Percentiles rank a stretch among this genome's conserved stretches.
phyloP scores from a whole-genome alignment of 2,113 vertebrate genomes.

The Nerophis lumbriciformis region DNA sequence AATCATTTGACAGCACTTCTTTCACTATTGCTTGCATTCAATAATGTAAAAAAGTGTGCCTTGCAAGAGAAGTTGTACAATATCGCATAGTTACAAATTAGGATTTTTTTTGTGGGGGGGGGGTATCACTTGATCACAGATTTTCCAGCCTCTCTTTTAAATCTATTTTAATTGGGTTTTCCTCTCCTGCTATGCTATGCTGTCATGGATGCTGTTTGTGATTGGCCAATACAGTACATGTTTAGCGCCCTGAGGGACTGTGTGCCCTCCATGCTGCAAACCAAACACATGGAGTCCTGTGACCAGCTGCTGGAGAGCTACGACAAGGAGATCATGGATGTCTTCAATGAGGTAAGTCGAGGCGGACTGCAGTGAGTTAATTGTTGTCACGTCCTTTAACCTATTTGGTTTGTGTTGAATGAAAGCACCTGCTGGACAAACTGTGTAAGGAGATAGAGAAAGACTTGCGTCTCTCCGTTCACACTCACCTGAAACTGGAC shows the following conservation, averaged over 20 bases:
- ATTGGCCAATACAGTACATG: slow-evolving; percentile 82
- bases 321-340: slow-evolving; percentile 92
- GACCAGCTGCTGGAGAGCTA: slow-evolving; percentile 88
- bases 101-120: too few species aligned
- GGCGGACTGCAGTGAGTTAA: neutral
- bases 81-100: too few species aligned
- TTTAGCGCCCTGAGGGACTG: slow-evolving; percentile 93
- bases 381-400: neutral
- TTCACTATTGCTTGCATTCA: too few species aligned
- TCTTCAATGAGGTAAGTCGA: slow-evolving; percentile 83
- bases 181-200: neutral
- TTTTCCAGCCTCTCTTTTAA: neutral
- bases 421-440: slow-evolving; percentile 89
- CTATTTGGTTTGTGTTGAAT: neutral
- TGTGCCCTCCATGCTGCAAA: slow-evolving; percentile 87
- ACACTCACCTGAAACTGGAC: slow-evolving; percentile 93
- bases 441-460: slow-evolving; percentile 98
- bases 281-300: slow-evolving; percentile 87
- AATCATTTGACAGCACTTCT: too few species aligned
- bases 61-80: too few species aligned
- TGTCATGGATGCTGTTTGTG: neutral
- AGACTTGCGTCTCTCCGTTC: slow-evolving; percentile 93
- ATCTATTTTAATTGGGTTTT: neutral
- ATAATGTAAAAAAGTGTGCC: too few species aligned
- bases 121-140: too few species aligned